These are phyloP conservation scores for Synergus japonicus DNA, from an alignment of 2,888 invertebrate species.

Conservation along the genomic window DNA sequence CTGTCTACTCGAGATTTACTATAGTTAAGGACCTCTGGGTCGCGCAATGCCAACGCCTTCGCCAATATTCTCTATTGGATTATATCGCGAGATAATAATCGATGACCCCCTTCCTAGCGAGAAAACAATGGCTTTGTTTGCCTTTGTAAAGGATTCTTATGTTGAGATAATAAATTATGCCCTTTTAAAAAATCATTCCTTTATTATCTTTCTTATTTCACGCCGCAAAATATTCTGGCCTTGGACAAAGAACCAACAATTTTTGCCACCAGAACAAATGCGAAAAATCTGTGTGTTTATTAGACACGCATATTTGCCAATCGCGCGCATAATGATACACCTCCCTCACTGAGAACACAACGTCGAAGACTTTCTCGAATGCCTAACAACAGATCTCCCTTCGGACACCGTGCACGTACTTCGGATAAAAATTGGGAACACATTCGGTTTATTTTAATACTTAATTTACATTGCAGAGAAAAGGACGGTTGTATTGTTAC, in stretches of 20 bases:
- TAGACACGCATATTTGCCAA: constrained; percentile 67
- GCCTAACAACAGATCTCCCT: constrained; percentile 36
- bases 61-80: constrained; percentile 61
- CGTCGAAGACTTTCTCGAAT: constrained; percentile 40
- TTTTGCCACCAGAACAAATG: neutral
- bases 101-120: neutral
- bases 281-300: constrained; percentile 55
- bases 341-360: constrained; percentile 50
- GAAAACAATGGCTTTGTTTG: constrained; percentile 8
- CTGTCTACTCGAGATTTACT: constrained; percentile 57
- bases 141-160: neutral
- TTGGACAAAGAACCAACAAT: neutral
- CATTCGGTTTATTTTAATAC: constrained; percentile 41
- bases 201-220: neutral
- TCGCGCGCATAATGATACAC: constrained; percentile 64
- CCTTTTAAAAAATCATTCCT: neutral
- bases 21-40: constrained; percentile 1
- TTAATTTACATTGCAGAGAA: constrained; percentile 51
- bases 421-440: constrained; percentile 36
- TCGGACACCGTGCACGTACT: constrained; percentile 30
- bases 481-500: constrained; percentile 61
- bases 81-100: constrained; percentile 22
- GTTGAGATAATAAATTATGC: neutral
- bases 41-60: constrained; percentile 62
- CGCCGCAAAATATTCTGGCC: neutral